These are phyloP conservation scores for Emesis furor DNA, from an alignment of 2,888 invertebrate genomes.

Conservation along the genomic window DNA sequence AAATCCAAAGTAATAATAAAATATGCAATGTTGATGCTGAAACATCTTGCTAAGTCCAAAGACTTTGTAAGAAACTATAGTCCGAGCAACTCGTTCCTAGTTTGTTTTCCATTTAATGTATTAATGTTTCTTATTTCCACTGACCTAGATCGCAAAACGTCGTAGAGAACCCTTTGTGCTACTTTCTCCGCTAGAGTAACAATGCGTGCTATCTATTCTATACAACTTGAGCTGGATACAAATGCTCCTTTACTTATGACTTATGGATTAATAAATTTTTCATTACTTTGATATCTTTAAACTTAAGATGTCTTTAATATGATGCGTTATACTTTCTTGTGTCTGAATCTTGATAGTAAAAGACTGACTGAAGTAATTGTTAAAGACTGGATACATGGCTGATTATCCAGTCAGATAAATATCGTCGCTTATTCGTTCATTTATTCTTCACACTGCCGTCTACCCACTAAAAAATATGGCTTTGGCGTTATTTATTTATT, in stretches of 20 bases:
- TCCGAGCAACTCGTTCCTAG: neutral
- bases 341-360: too few species aligned
- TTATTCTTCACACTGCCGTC: too few species aligned
- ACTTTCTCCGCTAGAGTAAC: neutral
- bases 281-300: neutral
- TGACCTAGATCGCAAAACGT: slow-evolving; percentile 10
- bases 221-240: neutral
- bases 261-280: neutral
- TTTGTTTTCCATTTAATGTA: slow-evolving; percentile 11
- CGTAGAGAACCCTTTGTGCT: slow-evolving; percentile 9
- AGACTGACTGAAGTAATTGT: too few species aligned
- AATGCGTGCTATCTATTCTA: neutral
- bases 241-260: neutral
- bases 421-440: too few species aligned
- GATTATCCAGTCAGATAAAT: too few species aligned
- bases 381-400: too few species aligned
- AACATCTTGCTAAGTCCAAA: neutral
- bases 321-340: too few species aligned
- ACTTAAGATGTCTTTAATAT: too few species aligned
- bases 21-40: neutral
- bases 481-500: too few species aligned
- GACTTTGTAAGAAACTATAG: slow-evolving; percentile 7
- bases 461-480: too few species aligned
- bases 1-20: neutral
- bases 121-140: slow-evolving; percentile 11